Conservation (phyloP, 2,888 invertebrate genomes). For the Flexamia atlantica region DNA sequence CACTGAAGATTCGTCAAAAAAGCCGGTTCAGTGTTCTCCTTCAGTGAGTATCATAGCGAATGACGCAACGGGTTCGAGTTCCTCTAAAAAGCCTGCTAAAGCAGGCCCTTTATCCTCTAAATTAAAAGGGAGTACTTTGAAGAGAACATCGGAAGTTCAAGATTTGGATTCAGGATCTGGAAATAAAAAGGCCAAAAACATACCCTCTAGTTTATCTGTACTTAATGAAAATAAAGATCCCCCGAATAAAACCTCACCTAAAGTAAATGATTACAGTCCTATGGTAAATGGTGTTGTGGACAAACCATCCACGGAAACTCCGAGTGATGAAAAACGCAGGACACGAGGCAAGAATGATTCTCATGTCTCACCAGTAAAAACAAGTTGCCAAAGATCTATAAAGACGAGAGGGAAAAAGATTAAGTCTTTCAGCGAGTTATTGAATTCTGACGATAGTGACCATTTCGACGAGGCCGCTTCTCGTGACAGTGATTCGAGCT, state of each 20-base stretch:
- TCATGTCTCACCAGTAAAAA: background rate
- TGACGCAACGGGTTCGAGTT: background rate
- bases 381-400: background rate
- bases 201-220: background rate
- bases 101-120: slow-evolving; percentile 2
- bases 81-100: background rate
- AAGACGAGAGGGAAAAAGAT: background rate
- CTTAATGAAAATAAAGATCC: background rate
- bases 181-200: background rate
- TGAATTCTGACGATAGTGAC: background rate
- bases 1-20: background rate
- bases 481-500: background rate
- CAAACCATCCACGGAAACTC: background rate
- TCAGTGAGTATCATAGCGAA: background rate
- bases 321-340: background rate
- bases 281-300: background rate
- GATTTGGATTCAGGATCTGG: background rate
- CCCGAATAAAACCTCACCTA: background rate
- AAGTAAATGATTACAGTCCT: background rate
- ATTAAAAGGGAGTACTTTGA: background rate
- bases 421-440: background rate
- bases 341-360: background rate
- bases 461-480: background rate
- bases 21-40: background rate
- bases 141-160: background rate